phyloP scores from a whole-genome alignment of 2,888 invertebrate species.

The Electrophaes corylata region DNA sequence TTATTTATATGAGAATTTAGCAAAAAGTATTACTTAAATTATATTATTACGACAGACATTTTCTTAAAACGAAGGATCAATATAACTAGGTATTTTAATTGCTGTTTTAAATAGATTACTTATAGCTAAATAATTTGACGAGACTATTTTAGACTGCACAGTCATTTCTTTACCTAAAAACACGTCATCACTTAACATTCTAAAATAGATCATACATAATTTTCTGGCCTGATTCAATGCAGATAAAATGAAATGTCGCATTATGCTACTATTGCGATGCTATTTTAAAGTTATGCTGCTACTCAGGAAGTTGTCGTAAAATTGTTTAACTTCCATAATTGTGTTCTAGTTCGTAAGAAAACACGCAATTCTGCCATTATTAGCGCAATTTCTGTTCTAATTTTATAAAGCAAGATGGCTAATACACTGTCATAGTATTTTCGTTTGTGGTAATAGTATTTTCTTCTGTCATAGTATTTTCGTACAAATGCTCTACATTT shows the following conservation, averaged over 20 bases:
- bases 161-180: neutral
- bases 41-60: too few species aligned
- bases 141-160: conserved; percentile 8
- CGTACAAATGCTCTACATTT: too few species aligned
- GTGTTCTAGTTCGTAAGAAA: conserved; percentile 16
- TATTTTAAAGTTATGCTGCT: conserved; percentile 20
- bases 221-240: conserved; percentile 6
- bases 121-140: neutral
- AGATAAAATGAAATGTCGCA: conserved; percentile 26
- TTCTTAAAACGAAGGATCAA: too few species aligned
- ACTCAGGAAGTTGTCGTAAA: conserved; percentile 11
- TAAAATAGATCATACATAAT: conserved; percentile 12
- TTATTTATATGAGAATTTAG: too few species aligned
- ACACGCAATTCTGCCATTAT: conserved; percentile 24
- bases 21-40: too few species aligned
- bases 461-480: too few species aligned
- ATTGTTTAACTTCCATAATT: conserved; percentile 9
- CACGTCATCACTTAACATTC: neutral
- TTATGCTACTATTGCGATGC: conserved; percentile 2
- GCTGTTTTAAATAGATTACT: too few species aligned
- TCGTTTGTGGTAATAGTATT: too few species aligned
- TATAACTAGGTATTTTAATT: too few species aligned
- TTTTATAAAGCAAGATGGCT: conserved; percentile 10
- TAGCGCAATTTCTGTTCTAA: conserved; percentile 17
- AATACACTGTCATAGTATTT: too few species aligned